A percentile compares a stretch with the other conserved stretches of the same genome.
Evolutionary conservation across 2,113 vertebrate genomes (phyloP).

Genomic region (Hippocampus comes): DNA sequence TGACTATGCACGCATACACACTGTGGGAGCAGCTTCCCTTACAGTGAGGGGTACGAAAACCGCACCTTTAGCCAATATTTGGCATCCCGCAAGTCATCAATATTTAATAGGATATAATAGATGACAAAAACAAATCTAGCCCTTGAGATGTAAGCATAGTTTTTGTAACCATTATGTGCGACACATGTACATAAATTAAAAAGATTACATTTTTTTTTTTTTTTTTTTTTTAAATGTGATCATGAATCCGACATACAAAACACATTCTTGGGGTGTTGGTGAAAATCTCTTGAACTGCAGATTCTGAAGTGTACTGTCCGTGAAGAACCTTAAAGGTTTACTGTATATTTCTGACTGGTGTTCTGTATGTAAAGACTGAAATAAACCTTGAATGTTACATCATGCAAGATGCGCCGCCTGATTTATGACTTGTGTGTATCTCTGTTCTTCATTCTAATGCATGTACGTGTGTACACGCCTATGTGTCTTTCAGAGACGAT

Average conservation of each 20-base stretch:
- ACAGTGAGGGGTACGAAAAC: conserved; percentile 7
- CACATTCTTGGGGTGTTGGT: conserved; percentile 38
- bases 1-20: conserved; percentile 1
- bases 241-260: conserved; percentile 29
- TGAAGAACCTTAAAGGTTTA: conserved; percentile 63
- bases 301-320: conserved; percentile 48
- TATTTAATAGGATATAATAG: conserved; percentile 9
- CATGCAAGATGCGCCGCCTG: conserved; percentile 37
- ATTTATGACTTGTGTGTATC: conserved; percentile 40
- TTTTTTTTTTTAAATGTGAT: conserved; percentile 8
- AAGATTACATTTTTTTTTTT: conserved; percentile 4
- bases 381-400: conserved; percentile 77
- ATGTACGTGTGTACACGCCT: conserved; percentile 12
- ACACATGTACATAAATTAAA: conserved; percentile 47
- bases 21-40: background rate
- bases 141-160: conserved; percentile 36
- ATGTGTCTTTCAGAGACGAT: conserved; percentile 5
- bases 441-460: background rate
- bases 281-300: conserved; percentile 42
- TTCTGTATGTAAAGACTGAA: conserved; percentile 77
- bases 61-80: conserved; percentile 59
- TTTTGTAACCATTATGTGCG: conserved; percentile 28
- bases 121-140: conserved; percentile 1
- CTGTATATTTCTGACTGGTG: conserved; percentile 75
- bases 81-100: conserved; percentile 29